Evolutionary conservation across 2,113 vertebrate genomes (phyloP), one percentile per base, ranked within the genome.

Genomic region (Pao palembangensis): DNA sequence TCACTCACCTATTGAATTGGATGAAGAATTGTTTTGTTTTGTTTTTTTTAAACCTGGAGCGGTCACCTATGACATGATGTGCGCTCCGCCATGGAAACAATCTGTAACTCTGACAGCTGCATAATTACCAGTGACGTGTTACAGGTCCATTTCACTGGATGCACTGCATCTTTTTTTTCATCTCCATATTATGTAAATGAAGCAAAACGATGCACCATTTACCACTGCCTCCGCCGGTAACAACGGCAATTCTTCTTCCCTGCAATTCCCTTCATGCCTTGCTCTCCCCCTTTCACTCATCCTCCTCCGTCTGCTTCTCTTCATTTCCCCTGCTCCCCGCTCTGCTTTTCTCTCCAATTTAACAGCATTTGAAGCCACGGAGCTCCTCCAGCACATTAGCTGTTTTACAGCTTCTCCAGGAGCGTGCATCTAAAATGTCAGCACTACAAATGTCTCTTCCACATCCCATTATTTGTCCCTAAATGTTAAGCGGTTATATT

Each of bases 151-250:
- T 90, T 92, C 85, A 88, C 86, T 80, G 51, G 73, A 85, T 74
- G 87, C 85, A 86, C 87, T 91, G 91, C 91, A 92, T 92, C 90
- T 90, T 88, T 92, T 91, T 91, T 90, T 88, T 87, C 90, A 87
- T 89, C 85, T 90, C 80, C 12, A 70, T 84, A 90, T 91, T 92
- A 91, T 89, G 88, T 91, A 92, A 92, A 92, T 91, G 88, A 91
- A 82, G 81, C 81, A 86, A 87, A 89, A 89, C 85, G 86, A 91
- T 72, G 83, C 83, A 20, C 75, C 90, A 91, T 92, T 92, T 91
- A 88, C 89, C 86, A 89, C 84, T 86, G 88, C 89, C 90, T 79
- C 81, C 68, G 75, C 64, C 76, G 49, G 62, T 62, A 76, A 91
- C 85, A 86, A 86, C 83, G 83, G 88, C 79, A 54, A 90, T 91